Evolutionary conservation across 1,140 invertebrate genomes (phyloP).

Genomic region (Patella vulgata): DNA sequence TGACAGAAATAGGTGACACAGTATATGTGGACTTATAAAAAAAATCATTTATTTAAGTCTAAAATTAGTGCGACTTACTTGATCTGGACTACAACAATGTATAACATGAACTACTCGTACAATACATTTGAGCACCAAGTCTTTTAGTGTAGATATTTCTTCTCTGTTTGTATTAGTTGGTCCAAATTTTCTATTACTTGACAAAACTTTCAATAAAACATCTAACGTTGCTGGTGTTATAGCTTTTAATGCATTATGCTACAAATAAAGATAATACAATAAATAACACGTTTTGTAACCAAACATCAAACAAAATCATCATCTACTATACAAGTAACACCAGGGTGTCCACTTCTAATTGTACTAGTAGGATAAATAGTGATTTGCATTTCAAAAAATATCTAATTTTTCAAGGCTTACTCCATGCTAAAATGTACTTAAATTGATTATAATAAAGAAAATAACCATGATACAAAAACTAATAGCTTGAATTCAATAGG

Average conservation of each 20-base stretch:
- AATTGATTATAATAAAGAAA: too few species aligned
- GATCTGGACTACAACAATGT: slow-evolving; percentile 71
- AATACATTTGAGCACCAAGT: slow-evolving; percentile 71
- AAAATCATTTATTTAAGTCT: neutral
- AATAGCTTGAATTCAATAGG: too few species aligned
- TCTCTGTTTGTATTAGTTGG: slow-evolving; percentile 58
- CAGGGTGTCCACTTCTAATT: neutral
- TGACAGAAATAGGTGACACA: too few species aligned
- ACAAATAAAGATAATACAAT: slow-evolving; percentile 39
- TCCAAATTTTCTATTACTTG: slow-evolving; percentile 31
- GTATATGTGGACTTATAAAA: too few species aligned
- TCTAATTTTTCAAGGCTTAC: too few species aligned
- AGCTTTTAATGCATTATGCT: slow-evolving; percentile 73
- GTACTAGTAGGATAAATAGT: neutral
- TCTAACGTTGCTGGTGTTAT: slow-evolving; percentile 74
- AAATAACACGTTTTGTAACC: neutral
- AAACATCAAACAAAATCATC: neutral
- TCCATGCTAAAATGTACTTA: too few species aligned
- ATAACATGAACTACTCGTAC: slow-evolving; percentile 72
- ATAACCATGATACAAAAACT: too few species aligned
- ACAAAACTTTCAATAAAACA: slow-evolving; percentile 68
- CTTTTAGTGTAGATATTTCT: slow-evolving; percentile 64
- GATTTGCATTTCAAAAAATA: neutral
- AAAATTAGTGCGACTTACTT: slow-evolving; percentile 63
- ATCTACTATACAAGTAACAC: neutral